Percentiles rank a stretch among this genome's conserved stretches.
phyloP scores from a whole-genome alignment of 2,888 invertebrate species.

The Alentia gelatinosa region DNA sequence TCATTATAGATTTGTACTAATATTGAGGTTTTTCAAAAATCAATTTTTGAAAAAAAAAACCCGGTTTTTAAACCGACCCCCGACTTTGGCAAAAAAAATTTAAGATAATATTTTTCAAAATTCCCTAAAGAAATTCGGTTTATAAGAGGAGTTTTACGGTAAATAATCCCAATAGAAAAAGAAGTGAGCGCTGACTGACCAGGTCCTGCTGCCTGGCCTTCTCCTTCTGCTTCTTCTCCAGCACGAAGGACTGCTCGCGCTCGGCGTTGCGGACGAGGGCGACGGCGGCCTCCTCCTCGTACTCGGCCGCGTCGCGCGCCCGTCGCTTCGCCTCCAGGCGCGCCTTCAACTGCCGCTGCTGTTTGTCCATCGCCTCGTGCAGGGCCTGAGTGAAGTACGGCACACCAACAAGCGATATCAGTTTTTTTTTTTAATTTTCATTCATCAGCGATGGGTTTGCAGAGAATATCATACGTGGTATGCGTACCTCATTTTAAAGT shows the following conservation, averaged over 20 bases:
- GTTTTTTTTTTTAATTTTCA: too few relatives aligned
- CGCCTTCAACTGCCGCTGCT: constrained; percentile 63
- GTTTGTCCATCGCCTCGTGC: constrained; percentile 63
- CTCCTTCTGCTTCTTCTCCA: constrained; percentile 63
- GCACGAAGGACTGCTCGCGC: constrained; percentile 61
- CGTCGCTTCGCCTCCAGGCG: constrained; percentile 66
- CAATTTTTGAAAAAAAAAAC: too few relatives aligned
- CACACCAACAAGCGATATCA: neutral
- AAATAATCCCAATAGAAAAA: too few relatives aligned
- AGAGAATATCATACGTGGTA: too few relatives aligned
- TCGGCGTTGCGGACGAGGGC: constrained; percentile 65
- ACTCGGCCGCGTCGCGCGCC: constrained; percentile 66
- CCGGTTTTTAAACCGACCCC: too few relatives aligned
- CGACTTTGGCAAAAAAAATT: too few relatives aligned
- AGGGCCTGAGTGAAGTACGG: constrained; percentile 63
- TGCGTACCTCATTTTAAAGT: neutral
- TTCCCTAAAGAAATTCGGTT: too few relatives aligned
- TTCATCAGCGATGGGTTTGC: too few relatives aligned
- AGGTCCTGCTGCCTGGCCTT: constrained; percentile 65
- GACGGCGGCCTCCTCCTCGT: constrained; percentile 66
- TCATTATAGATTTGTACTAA: too few relatives aligned
- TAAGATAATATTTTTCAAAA: too few relatives aligned
- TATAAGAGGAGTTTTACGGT: too few relatives aligned
- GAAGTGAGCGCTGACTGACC: constrained; percentile 60
- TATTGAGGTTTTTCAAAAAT: too few relatives aligned